Percentiles rank a stretch among this genome's conserved stretches.
These are phyloP conservation scores for Parochlus steinenii DNA, from an alignment of 2,888 invertebrate genomes.

Conservation along the genomic window DNA sequence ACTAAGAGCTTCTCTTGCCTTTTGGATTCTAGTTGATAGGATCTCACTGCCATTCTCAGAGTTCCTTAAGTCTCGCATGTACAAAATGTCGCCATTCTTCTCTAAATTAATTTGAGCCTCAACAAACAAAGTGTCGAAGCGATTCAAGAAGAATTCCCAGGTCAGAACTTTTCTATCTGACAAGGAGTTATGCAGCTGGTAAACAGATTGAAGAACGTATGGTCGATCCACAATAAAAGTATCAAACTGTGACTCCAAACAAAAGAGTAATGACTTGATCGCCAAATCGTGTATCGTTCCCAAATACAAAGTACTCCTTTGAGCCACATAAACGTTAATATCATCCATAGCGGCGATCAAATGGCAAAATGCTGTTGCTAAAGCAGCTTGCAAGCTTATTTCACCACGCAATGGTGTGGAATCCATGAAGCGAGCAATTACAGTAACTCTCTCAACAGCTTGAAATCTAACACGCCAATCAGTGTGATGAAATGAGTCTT, in stretches of 20 bases:
- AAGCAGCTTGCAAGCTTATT: slow-evolving; percentile 70
- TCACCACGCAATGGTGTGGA: slow-evolving; percentile 71
- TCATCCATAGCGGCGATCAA: slow-evolving; percentile 94
- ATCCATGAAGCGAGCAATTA: slow-evolving; percentile 86
- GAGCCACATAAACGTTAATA: slow-evolving; percentile 85
- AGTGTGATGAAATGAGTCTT: slow-evolving; percentile 80
- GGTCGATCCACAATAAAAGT: slow-evolving; percentile 91
- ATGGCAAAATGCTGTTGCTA: slow-evolving; percentile 95
- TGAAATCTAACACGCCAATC: slow-evolving; percentile 85
- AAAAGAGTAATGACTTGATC: slow-evolving; percentile 75
- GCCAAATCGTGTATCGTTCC: slow-evolving; percentile 86
- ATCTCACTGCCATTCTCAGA: slow-evolving; percentile 75
- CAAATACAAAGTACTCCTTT: slow-evolving; percentile 77
- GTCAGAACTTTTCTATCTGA: slow-evolving; percentile 77
- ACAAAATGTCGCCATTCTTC: slow-evolving; percentile 67
- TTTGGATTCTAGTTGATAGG: slow-evolving; percentile 68
- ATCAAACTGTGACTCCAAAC: slow-evolving; percentile 96
- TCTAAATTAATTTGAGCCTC: slow-evolving; percentile 90
- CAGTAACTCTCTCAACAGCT: slow-evolving; percentile 88
- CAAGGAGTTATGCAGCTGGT: slow-evolving; percentile 84
- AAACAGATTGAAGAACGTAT: slow-evolving; percentile 87
- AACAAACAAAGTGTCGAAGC: slow-evolving; percentile 87
- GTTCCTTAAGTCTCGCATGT: slow-evolving; percentile 72
- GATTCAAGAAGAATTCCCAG: slow-evolving; percentile 95
- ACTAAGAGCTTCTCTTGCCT: slow-evolving; percentile 76